Evolutionary conservation across 2,113 vertebrate species (phyloP).

Genomic region (Nibea albiflora): DNA sequence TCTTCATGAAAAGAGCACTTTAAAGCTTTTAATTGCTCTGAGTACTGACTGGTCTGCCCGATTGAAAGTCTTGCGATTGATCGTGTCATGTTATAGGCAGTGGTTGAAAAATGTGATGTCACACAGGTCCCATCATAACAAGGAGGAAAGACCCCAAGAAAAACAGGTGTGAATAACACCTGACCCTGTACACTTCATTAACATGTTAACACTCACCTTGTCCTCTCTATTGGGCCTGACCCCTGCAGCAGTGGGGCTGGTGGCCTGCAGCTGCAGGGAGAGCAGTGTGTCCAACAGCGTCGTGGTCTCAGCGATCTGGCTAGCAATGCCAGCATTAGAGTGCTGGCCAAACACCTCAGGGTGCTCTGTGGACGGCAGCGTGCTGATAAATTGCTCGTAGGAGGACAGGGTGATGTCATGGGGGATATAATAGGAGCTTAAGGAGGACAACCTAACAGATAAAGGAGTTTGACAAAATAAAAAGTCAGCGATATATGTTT

Average conservation of each 20-base stretch:
- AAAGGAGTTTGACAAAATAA: neutral
- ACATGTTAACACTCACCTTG: slow-evolving; percentile 78
- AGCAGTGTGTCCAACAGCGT: slow-evolving; percentile 90
- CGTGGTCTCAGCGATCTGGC: slow-evolving; percentile 88
- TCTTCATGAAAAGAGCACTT: neutral
- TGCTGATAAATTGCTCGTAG: slow-evolving; percentile 85
- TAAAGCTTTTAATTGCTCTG: neutral
- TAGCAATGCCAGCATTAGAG: slow-evolving; percentile 89
- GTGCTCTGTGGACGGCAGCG: slow-evolving; percentile 85
- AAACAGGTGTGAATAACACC: no score
- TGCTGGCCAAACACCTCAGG: slow-evolving; percentile 92
- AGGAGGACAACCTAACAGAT: slow-evolving; percentile 83
- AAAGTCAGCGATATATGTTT: neutral
- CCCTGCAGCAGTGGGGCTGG: slow-evolving; percentile 67
- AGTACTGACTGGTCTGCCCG: neutral
- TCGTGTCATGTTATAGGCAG: neutral
- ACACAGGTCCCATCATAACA: neutral
- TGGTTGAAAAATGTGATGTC: neutral
- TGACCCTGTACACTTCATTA: no score
- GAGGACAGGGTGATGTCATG: slow-evolving; percentile 83
- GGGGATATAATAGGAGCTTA: slow-evolving; percentile 87
- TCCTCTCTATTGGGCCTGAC: slow-evolving; percentile 84
- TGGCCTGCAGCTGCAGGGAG: slow-evolving; percentile 89
- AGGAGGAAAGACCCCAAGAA: neutral
- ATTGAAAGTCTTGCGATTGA: neutral